A percentile compares a stretch with the other conserved stretches of the same genome.
These are phyloP conservation scores for Dorcus parallelipipedus DNA, from an alignment of 2,888 invertebrate genomes.

Conservation along the genomic window DNA sequence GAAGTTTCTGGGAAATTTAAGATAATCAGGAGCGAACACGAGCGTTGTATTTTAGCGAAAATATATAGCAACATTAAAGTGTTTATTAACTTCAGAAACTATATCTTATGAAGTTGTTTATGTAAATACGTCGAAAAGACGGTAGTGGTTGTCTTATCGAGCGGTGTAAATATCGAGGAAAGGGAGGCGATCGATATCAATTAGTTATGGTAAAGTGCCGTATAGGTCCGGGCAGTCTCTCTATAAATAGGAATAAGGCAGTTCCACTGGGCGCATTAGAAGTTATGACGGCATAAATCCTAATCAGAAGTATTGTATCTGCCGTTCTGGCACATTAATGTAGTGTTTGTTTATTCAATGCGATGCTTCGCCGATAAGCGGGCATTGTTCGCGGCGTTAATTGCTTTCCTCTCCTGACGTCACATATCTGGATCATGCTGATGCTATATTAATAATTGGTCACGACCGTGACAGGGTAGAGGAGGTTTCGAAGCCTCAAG, in stretches of 20 bases:
- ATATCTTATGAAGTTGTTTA: no score
- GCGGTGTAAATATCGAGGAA: slow-evolving; percentile 12
- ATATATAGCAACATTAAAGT: no score
- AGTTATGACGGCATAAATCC: slow-evolving; percentile 44
- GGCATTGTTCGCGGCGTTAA: slow-evolving; percentile 38
- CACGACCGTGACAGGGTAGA: slow-evolving; percentile 9
- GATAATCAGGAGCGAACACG: no score
- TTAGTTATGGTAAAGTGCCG: slow-evolving; percentile 18
- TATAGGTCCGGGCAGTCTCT: slow-evolving; percentile 11
- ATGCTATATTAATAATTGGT: slow-evolving; percentile 19
- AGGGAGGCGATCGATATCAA: slow-evolving; percentile 19
- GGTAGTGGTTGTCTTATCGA: slow-evolving; percentile 11
- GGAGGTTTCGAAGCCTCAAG: not conserved
- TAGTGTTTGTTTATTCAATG: slow-evolving; percentile 40
- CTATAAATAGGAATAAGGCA: slow-evolving; percentile 39
- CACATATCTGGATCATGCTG: slow-evolving; percentile 10
- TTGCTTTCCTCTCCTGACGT: slow-evolving; percentile 28
- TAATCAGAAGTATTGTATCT: slow-evolving; percentile 39
- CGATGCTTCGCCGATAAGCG: slow-evolving; percentile 37
- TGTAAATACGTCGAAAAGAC: slow-evolving; percentile 10
- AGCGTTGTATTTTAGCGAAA: no score
- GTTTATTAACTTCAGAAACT: no score
- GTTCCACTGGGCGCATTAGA: slow-evolving; percentile 38
- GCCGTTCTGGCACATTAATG: slow-evolving; percentile 32
- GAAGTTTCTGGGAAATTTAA: no score